Evolutionary conservation across 2,888 invertebrate species (phyloP).

Genomic region (Galerucella nymphaeae): DNA sequence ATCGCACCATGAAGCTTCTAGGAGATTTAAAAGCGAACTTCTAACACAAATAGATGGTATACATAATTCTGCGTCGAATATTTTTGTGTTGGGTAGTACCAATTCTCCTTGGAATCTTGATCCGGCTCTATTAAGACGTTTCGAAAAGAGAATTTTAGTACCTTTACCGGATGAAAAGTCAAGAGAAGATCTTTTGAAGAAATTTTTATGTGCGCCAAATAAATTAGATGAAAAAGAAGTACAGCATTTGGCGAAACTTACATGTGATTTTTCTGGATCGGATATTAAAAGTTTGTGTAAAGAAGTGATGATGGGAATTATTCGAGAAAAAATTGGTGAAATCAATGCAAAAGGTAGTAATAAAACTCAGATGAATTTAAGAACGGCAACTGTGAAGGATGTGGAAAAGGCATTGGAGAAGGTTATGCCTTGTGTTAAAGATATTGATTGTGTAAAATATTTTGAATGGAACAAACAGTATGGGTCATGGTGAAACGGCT

Average conservation of each 20-base stretch:
- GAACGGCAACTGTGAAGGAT: constrained; percentile 62
- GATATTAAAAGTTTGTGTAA: constrained; percentile 89
- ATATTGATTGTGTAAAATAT: constrained; percentile 68
- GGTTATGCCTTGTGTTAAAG: constrained; percentile 71
- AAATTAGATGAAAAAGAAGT: constrained; percentile 60
- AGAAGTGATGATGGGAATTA: constrained; percentile 85
- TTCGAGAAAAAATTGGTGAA: constrained; percentile 68
- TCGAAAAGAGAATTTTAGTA: constrained; percentile 88
- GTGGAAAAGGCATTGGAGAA: constrained; percentile 60
- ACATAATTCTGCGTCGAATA: constrained; percentile 71
- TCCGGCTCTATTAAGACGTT: constrained; percentile 84
- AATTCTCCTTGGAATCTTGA: constrained; percentile 96
- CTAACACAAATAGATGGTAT: constrained; percentile 88
- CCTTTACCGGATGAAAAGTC: constrained; percentile 78
- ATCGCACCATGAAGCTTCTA: constrained; percentile 86
- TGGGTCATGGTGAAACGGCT: constrained; percentile 60
- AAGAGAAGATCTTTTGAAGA: constrained; percentile 76
- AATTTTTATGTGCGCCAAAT: constrained; percentile 67
- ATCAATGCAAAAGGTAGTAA: constrained; percentile 43
- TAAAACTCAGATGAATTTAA: constrained; percentile 60
- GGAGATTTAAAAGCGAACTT: constrained; percentile 89
- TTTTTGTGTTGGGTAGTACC: constrained; percentile 86
- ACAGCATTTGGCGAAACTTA: constrained; percentile 66
- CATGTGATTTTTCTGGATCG: constrained; percentile 87
- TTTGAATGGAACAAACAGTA: constrained; percentile 73